These are phyloP conservation scores for Pangasianodon gigas DNA, from an alignment of 2,113 vertebrate species.

Conservation along the genomic window DNA sequence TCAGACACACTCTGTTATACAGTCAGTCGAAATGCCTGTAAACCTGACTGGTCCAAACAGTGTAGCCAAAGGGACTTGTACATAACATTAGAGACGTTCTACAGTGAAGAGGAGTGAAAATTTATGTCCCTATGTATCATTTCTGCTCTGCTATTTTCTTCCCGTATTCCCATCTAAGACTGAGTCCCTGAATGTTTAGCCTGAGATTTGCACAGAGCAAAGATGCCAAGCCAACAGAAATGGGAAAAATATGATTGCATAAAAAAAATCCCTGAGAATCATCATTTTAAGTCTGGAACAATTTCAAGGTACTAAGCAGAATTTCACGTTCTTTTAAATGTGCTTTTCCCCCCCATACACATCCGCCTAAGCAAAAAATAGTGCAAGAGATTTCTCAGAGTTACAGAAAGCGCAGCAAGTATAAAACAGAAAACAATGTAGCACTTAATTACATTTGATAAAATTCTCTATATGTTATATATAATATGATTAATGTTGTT, in stretches of 20 bases:
- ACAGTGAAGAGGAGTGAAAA: conserved; percentile 36
- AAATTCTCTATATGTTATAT: background rate
- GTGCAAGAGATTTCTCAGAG: background rate
- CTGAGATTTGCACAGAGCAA: background rate
- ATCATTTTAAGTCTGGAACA: background rate
- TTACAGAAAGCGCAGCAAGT: background rate
- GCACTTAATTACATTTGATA: background rate
- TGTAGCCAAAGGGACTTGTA: conserved; percentile 18
- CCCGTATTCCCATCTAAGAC: background rate
- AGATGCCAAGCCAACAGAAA: background rate
- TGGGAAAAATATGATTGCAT: background rate
- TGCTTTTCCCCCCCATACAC: background rate
- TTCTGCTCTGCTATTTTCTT: conserved; percentile 8
- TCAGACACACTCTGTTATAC: conserved; percentile 60
- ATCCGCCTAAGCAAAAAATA: background rate
- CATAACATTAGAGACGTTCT: conserved; percentile 32
- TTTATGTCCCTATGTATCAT: conserved; percentile 7
- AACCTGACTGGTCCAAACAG: conserved; percentile 53
- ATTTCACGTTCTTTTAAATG: background rate
- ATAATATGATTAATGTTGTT: conserved; percentile 4
- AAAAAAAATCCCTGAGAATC: background rate
- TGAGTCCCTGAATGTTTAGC: background rate
- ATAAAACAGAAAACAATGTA: conserved; percentile 18
- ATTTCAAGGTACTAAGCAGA: conserved; percentile 2
- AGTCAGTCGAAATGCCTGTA: conserved; percentile 54